A percentile compares a stretch with the other conserved stretches of the same genome.
phyloP scores from a whole-genome alignment of 2,888 invertebrate genomes.

The Tiliacea citrago region DNA sequence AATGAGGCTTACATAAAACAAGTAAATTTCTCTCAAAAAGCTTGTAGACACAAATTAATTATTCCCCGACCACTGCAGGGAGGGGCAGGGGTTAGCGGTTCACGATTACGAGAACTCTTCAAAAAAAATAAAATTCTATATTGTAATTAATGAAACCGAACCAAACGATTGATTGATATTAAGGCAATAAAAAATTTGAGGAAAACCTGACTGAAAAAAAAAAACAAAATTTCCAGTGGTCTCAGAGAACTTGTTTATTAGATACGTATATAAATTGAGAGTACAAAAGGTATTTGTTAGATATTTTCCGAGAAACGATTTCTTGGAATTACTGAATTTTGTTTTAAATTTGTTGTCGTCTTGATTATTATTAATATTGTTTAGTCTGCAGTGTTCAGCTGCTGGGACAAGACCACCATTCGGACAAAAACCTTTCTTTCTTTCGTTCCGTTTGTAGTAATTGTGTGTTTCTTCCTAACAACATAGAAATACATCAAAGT shows the following conservation, averaged over 20 bases:
- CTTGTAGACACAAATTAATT: conserved; percentile 60
- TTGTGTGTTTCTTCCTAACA: not conserved
- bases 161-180: conserved; percentile 53
- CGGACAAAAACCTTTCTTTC: not conserved
- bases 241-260: conserved; percentile 14
- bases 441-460: not conserved
- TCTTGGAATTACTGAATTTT: conserved; percentile 19
- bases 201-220: conserved; percentile 33
- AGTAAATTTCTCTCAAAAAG: conserved; percentile 40
- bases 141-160: conserved; percentile 55
- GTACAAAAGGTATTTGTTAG: conserved; percentile 23
- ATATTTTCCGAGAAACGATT: conserved; percentile 20
- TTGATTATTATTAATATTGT: conserved; percentile 5
- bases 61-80: conserved; percentile 29
- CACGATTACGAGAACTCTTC: conserved; percentile 20
- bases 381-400: too few relatives aligned
- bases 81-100: conserved; percentile 10
- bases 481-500: not conserved
- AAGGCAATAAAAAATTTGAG: conserved; percentile 45
- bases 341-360: not conserved
- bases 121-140: conserved; percentile 50
- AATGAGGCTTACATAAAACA: conserved; percentile 46
- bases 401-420: not conserved
- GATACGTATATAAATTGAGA: not conserved
- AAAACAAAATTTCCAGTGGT: conserved; percentile 12